A percentile compares a stretch with the other conserved stretches of the same genome.
Conservation (phyloP, 2,888 invertebrate genomes). For the Hypomecis punctinalis region DNA sequence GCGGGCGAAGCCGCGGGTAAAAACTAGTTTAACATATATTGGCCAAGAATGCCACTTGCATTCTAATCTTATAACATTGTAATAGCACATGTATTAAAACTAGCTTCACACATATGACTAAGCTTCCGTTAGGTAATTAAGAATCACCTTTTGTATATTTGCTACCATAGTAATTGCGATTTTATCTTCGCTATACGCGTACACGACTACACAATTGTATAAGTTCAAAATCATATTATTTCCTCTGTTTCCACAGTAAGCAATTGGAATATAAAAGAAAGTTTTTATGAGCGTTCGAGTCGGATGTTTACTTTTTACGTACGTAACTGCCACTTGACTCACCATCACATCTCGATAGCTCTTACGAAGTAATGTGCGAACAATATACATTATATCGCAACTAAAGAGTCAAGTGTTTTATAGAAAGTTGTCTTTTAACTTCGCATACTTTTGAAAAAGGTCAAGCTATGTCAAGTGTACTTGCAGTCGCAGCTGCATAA, state of each 20-base stretch:
- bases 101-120: too few species aligned
- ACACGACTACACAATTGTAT: neutral
- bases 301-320: constrained; percentile 46
- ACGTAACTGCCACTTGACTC: constrained; percentile 46
- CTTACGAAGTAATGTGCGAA: constrained; percentile 32
- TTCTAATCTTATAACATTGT: too few species aligned
- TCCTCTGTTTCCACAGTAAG: constrained; percentile 5
- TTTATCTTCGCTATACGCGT: neutral
- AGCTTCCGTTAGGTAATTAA: too few species aligned
- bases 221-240: constrained; percentile 5
- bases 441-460: neutral
- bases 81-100: too few species aligned
- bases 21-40: too few species aligned
- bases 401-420: constrained; percentile 16
- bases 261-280: constrained; percentile 47
- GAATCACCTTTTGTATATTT: neutral
- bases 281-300: constrained; percentile 46
- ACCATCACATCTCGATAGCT: constrained; percentile 38
- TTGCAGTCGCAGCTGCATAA: neutral
- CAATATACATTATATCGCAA: constrained; percentile 15
- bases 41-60: too few species aligned
- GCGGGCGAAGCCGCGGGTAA: too few species aligned
- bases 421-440: constrained; percentile 13
- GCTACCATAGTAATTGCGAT: neutral
- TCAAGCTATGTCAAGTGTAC: neutral